These are phyloP conservation scores for Spodoptera litura DNA, from an alignment of 1,140 invertebrate genomes.

Conservation along the genomic window DNA sequence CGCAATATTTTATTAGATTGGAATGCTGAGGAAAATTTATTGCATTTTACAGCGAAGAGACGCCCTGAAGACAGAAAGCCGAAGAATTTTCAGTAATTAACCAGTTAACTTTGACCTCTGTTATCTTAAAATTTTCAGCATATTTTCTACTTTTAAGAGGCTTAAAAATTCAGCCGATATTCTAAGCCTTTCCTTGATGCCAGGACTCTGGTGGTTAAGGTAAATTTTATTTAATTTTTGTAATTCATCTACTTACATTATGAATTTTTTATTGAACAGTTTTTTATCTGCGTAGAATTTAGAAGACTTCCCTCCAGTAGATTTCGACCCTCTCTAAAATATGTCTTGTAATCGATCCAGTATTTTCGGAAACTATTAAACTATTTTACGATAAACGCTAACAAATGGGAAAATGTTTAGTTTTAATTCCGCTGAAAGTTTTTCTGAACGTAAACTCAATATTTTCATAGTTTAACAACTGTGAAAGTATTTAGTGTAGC, in stretches of 20 bases:
- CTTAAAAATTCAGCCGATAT: constrained; percentile 18
- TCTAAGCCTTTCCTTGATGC: background rate
- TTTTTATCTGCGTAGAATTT: no score
- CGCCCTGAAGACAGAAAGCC: background rate
- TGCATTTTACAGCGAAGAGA: background rate
- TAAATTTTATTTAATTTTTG: constrained; percentile 23
- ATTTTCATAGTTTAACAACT: no score
- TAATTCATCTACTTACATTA: no score
- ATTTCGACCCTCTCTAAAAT: no score
- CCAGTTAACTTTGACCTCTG: constrained; percentile 14
- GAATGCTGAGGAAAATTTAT: constrained; percentile 16
- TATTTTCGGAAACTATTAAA: no score
- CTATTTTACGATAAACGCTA: no score
- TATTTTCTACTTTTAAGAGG: background rate
- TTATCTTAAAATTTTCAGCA: constrained; percentile 9
- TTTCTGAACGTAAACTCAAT: no score
- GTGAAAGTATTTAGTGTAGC: no score
- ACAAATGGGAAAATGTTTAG: no score
- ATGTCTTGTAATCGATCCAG: no score
- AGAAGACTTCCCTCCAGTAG: background rate
- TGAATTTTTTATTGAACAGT: no score
- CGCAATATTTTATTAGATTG: background rate
- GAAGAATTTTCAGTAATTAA: constrained; percentile 13
- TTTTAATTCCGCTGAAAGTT: no score
- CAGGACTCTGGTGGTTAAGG: background rate